These are phyloP conservation scores for Propithecus deckenii DNA, from an alignment of 2,797 vertebrate species.

Conservation along the genomic window DNA sequence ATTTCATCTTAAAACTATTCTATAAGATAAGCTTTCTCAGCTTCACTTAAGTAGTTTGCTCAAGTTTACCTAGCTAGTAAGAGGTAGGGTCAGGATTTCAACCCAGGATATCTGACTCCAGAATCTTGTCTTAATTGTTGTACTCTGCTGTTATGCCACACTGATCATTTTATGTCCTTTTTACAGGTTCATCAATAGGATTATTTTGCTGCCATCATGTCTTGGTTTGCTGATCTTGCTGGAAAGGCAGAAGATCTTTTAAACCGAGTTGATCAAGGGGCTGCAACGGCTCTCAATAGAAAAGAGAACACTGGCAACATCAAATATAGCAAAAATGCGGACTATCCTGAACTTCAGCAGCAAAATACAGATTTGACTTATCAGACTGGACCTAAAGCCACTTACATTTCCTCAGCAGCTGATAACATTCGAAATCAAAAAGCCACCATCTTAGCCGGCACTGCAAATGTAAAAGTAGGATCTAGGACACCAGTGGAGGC, in stretches of 20 bases:
- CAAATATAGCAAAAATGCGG: slow-evolving; percentile 77
- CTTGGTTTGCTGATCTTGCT: slow-evolving; percentile 95
- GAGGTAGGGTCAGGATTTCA: neutral
- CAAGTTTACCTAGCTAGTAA: neutral
- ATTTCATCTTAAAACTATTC: slow-evolving; percentile 6
- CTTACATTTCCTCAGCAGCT: slow-evolving; percentile 91
- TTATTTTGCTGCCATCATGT: slow-evolving; percentile 88
- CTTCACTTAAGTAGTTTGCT: neutral
- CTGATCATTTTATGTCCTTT: neutral
- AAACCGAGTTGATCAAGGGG: slow-evolving; percentile 97
- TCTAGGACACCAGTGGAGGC: slow-evolving; percentile 70
- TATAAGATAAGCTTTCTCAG: neutral
- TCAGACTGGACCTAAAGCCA: slow-evolving; percentile 79
- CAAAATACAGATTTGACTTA: slow-evolving; percentile 79
- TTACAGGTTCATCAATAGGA: slow-evolving; percentile 28
- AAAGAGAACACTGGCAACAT: slow-evolving; percentile 76
- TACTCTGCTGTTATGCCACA: neutral
- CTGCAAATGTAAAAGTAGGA: slow-evolving; percentile 85
- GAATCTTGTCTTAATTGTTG: neutral
- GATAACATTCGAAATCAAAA: slow-evolving; percentile 93
- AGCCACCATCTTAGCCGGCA: slow-evolving; percentile 88
- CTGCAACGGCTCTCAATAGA: slow-evolving; percentile 92
- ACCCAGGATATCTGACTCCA: neutral
- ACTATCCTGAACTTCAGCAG: slow-evolving; percentile 78
- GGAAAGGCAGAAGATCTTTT: slow-evolving; percentile 97